Percentiles rank a stretch among this genome's conserved stretches.
Conservation (phyloP, 2,113 vertebrate genomes). For the Gopherus evgoodei region DNA sequence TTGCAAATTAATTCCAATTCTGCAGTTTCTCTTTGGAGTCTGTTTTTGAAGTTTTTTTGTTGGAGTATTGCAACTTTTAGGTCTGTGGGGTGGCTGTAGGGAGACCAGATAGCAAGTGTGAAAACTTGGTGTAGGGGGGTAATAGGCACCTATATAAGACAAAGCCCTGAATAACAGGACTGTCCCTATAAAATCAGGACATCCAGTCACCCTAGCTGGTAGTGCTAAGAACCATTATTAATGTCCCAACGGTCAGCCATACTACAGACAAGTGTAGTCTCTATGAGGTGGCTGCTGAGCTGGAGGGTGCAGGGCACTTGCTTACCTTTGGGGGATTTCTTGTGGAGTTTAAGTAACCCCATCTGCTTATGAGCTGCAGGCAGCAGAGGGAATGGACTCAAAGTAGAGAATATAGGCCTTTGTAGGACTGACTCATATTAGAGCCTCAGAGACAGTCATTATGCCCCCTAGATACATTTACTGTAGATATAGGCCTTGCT, state of each 20-base stretch:
- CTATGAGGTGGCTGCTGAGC: no score
- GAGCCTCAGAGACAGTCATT: not conserved
- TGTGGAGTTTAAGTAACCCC: not conserved
- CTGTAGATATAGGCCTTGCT: not conserved
- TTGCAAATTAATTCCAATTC: no score
- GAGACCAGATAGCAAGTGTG: no score
- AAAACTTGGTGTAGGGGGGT: no score
- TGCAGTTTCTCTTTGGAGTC: no score
- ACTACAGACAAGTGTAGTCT: not conserved
- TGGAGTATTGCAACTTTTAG: no score
- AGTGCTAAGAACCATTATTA: not conserved
- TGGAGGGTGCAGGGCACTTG: no score
- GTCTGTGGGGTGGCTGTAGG: not conserved
- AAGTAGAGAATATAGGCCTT: not conserved
- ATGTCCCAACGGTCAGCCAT: not conserved
- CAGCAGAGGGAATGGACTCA: not conserved
- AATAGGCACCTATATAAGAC: no score
- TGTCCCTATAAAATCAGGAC: no score
- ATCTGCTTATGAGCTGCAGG: not conserved
- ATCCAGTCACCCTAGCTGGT: no score
- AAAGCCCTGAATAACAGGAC: no score
- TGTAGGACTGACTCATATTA: not conserved
- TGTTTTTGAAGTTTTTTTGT: no score
- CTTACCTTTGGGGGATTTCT: not conserved
- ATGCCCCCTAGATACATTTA: not conserved